Evolutionary conservation across 2,797 vertebrate genomes (phyloP).

Genomic region (Siniperca obscura): DNA sequence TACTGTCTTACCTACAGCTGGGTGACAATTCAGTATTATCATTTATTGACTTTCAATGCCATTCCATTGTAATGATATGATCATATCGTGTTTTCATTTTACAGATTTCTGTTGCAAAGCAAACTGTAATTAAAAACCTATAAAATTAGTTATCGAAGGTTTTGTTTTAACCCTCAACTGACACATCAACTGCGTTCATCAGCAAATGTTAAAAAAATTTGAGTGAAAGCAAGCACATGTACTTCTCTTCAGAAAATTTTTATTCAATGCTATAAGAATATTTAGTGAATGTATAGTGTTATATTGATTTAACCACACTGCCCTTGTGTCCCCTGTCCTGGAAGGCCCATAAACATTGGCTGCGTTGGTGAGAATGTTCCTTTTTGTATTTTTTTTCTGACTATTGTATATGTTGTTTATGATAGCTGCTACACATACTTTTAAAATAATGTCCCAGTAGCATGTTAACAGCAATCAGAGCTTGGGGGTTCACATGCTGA

Average conservation of each 20-base stretch:
- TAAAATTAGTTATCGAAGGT: background rate
- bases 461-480: slow-evolving; percentile 12
- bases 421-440: background rate
- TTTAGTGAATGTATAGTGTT: background rate
- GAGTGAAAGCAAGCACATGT: background rate
- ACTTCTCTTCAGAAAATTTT: background rate
- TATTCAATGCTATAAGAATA: too few relatives aligned
- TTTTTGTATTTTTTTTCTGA: slow-evolving; percentile 8
- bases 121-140: background rate
- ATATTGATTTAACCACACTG: background rate
- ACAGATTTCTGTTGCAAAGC: background rate
- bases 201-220: too few relatives aligned
- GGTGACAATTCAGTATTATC: background rate
- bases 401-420: background rate
- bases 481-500: slow-evolving; percentile 40
- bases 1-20: background rate
- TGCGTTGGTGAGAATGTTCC: background rate
- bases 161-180: background rate
- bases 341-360: background rate
- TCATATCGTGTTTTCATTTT: background rate
- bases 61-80: background rate
- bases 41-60: background rate
- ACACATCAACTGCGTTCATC: background rate
- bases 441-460: slow-evolving; percentile 40
- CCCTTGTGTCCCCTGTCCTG: background rate